A percentile compares a stretch with the other conserved stretches of the same genome.
These are phyloP conservation scores for Stenurella melanura DNA, from an alignment of 2,888 invertebrate genomes.

Conservation along the genomic window DNA sequence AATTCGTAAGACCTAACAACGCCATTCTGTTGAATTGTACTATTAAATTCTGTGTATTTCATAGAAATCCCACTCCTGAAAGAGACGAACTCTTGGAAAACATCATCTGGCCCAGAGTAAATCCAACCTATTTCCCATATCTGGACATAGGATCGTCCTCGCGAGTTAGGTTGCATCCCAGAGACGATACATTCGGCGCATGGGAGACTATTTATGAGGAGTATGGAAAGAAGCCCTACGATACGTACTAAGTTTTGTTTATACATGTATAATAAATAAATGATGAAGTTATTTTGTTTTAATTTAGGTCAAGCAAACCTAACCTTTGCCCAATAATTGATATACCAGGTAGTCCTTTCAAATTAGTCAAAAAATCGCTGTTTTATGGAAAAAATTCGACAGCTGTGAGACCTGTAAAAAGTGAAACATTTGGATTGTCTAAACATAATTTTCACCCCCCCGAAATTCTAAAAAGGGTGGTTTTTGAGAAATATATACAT, in stretches of 20 bases:
- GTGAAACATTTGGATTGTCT: no score
- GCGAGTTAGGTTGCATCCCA: conserved; percentile 47
- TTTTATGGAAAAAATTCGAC: no score
- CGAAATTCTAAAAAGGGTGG: no score
- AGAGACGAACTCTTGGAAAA: conserved; percentile 40
- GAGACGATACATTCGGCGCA: conserved; percentile 39
- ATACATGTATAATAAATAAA: background rate
- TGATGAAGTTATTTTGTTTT: background rate
- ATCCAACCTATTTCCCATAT: conserved; percentile 48
- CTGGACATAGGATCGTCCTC: conserved; percentile 52
- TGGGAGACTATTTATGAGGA: conserved; percentile 44
- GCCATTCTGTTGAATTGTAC: no score
- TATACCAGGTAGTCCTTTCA: no score
- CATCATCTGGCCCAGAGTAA: conserved; percentile 49
- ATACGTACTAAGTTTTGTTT: conserved; percentile 40
- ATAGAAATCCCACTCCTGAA: conserved; percentile 9
- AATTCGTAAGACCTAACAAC: no score
- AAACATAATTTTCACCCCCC: no score
- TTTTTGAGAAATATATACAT: no score
- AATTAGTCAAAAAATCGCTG: no score
- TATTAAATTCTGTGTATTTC: background rate
- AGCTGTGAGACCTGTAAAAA: no score
- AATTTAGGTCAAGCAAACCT: no score
- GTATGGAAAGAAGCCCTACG: conserved; percentile 47
- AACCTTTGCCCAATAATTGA: no score